phyloP scores from a whole-genome alignment of 2,113 vertebrate genomes.

The Puntigrus tetrazona region DNA sequence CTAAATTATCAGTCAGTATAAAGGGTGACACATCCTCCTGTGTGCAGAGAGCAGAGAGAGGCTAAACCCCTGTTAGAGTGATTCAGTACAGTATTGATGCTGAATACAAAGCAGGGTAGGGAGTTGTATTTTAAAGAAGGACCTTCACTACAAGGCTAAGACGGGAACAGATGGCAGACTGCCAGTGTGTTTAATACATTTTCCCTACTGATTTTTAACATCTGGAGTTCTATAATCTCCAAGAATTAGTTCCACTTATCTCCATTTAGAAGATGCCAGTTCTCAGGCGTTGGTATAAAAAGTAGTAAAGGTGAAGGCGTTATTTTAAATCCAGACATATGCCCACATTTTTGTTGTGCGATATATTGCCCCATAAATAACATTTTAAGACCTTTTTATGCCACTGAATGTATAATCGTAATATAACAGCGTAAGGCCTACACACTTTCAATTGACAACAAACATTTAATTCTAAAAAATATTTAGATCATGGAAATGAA shows the following conservation, averaged over 20 bases:
- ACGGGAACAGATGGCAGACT: slow-evolving; percentile 12
- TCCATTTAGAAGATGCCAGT: neutral
- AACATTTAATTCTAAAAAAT: no score
- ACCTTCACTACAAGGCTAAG: slow-evolving; percentile 31
- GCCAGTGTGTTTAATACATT: slow-evolving; percentile 29
- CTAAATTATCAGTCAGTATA: neutral
- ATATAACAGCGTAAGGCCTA: no score
- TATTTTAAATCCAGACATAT: neutral
- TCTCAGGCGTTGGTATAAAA: neutral
- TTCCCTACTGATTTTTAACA: neutral
- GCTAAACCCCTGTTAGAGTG: slow-evolving; percentile 16
- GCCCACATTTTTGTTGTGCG: no score
- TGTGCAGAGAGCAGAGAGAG: slow-evolving; percentile 3
- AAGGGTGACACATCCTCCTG: neutral
- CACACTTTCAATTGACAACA: no score
- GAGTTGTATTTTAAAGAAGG: slow-evolving; percentile 30
- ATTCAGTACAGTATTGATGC: slow-evolving; percentile 36
- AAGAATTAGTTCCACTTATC: neutral
- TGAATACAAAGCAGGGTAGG: slow-evolving; percentile 44
- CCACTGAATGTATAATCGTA: no score
- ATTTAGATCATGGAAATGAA: no score
- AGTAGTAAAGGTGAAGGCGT: neutral
- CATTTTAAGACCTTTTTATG: no score
- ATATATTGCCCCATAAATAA: no score
- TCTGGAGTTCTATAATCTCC: neutral